These are phyloP conservation scores for Dreissena rostriformis DNA, from an alignment of 1,140 invertebrate genomes.

Conservation along the genomic window DNA sequence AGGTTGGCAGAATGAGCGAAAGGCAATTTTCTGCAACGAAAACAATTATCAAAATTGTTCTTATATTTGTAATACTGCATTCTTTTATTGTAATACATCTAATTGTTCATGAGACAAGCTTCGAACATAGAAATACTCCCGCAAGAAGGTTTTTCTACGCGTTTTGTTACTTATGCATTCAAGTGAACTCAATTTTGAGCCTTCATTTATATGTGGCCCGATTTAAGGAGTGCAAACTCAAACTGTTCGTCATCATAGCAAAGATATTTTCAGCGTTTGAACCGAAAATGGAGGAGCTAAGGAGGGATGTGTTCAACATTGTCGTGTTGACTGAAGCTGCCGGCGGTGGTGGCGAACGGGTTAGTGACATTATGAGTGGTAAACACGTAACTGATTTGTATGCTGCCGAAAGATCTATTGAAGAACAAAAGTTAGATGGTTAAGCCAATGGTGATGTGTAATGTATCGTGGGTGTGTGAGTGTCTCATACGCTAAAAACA, in stretches of 20 bases:
- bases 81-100: not conserved
- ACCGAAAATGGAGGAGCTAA: not conserved
- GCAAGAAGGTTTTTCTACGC: not conserved
- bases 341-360: no score
- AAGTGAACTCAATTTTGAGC: slow-evolving; percentile 9
- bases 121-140: not conserved
- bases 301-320: slow-evolving; percentile 4
- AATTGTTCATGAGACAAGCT: not conserved
- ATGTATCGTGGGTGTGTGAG: no score
- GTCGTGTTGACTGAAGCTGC: not conserved
- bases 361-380: no score
- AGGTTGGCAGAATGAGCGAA: not conserved
- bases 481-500: no score
- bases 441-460: no score
- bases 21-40: not conserved
- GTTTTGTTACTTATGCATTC: slow-evolving; percentile 7
- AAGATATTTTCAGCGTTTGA: not conserved
- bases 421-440: no score
- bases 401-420: no score
- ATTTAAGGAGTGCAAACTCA: slow-evolving; percentile 10
- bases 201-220: not conserved
- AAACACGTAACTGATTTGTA: no score
- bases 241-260: not conserved
- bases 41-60: slow-evolving; percentile 16
- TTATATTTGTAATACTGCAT: slow-evolving; percentile 5